These are phyloP conservation scores for Lethenteron camtschaticum DNA, from an alignment of 2,113 vertebrate species.

Conservation along the genomic window DNA sequence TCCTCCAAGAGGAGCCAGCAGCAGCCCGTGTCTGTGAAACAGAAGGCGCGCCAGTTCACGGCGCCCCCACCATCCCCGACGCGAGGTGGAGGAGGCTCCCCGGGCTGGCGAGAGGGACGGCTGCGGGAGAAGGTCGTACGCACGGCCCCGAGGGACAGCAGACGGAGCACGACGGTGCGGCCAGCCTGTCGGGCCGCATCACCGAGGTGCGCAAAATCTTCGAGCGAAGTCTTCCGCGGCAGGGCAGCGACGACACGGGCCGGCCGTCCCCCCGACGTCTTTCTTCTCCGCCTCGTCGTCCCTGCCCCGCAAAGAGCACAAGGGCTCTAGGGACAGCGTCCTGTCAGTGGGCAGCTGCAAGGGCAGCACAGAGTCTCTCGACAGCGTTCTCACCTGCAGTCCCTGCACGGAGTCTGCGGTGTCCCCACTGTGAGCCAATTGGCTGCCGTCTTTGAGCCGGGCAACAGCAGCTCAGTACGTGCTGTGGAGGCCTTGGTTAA, in stretches of 20 bases:
- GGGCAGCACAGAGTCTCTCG: constrained; percentile 76
- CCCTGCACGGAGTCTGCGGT: constrained; percentile 56
- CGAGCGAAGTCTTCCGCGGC: not conserved
- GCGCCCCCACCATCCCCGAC: constrained; percentile 2
- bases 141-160: not conserved
- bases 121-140: not conserved
- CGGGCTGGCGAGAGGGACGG: not conserved
- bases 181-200: not conserved
- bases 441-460: constrained; percentile 67
- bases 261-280: not conserved
- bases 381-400: constrained; percentile 43
- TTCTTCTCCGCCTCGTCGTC: constrained; percentile 1
- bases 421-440: constrained; percentile 84
- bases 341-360: constrained; percentile 46
- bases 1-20: too few relatives aligned
- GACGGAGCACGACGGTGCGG: not conserved
- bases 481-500: too few relatives aligned
- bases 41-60: not conserved
- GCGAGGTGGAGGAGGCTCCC: not conserved
- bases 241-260: too few relatives aligned
- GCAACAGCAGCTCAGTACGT: not conserved
- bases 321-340: constrained; percentile 33
- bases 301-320: constrained; percentile 27
- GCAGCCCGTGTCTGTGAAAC: not conserved
- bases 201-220: not conserved